Evolutionary conservation across 2,888 invertebrate species (phyloP), one percentile per base, ranked within the genome.

Genomic region (Augochlorella aurata): DNA sequence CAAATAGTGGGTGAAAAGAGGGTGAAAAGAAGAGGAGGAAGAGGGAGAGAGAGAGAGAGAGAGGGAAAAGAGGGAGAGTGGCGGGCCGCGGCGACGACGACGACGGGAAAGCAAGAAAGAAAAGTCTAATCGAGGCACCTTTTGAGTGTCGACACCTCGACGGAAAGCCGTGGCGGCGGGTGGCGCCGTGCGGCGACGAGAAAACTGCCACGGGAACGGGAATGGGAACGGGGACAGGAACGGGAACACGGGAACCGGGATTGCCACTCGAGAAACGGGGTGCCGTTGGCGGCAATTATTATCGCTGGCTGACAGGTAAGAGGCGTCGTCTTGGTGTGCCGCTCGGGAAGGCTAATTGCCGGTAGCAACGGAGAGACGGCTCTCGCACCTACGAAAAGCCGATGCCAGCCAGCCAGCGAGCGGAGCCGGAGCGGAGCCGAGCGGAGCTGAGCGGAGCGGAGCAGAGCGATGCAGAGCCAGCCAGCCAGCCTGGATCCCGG

Each of bases 261-360:
- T 74, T 83, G 81, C 65, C 74, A 80, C 79, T 79, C 67, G 80
- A 79, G 76, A 54, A 79, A 69, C 61, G 74, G 71, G 85, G 83
- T 77, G 81, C 72, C 72, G 77, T 65, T 81, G 77, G 70, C 65
- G 74, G 75, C 75, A 82, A 82, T 85, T 85, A 85, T 85, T 85
- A 81, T 81, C 68, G 78, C 67, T 74, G 75, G 74, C 69, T 81
- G 77, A 79, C 73, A 83, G 83, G 83, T 82, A 82, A 82, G 82
- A 82, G 83, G 78, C 74, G 65, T 80, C 81, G 69, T 80, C 81
- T 83, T 58, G 83, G 71, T 73, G 83, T 50, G 50, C 73, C 66
- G 83, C 67, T 72, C 72, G 83, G 63, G 72, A 72, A 74, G 71
- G 67, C 73, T 86, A 86, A 86, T 86, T 86, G 83, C 78, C 58